Conservation (phyloP, 2,113 vertebrate genomes). For the Ophiodon elongatus region DNA sequence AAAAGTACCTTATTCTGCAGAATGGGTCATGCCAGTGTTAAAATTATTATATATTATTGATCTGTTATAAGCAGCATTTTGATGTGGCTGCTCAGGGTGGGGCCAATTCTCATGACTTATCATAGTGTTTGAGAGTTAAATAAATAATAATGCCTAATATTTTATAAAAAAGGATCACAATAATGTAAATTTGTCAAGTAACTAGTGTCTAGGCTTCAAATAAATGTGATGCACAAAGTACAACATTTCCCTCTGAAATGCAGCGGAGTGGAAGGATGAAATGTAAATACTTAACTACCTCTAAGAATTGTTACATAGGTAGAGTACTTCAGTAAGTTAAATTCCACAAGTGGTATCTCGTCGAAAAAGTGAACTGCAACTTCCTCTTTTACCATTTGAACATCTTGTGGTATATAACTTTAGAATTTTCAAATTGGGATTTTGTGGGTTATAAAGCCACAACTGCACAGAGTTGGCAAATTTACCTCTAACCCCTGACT, state of each 20-base stretch:
- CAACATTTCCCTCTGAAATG: background rate
- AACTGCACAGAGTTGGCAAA: background rate
- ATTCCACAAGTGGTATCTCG: background rate
- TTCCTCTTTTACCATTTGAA: background rate
- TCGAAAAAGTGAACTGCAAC: background rate
- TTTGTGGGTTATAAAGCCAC: background rate
- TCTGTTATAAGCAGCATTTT: background rate
- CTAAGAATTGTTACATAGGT: background rate
- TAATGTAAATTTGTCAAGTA: background rate
- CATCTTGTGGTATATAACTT: background rate
- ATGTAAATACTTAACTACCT: background rate
- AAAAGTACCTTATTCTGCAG: background rate
- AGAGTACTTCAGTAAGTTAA: background rate
- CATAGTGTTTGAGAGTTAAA: background rate
- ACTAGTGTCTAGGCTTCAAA: background rate
- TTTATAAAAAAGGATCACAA: background rate
- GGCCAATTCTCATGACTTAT: background rate
- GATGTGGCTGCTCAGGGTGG: background rate
- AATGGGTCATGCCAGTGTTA: background rate
- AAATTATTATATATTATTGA: background rate
- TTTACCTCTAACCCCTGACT: constrained; percentile 11
- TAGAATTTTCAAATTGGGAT: background rate
- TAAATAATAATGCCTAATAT: background rate
- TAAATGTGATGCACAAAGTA: background rate
- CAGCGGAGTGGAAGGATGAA: background rate